Percentiles rank a stretch among this genome's conserved stretches.
Evolutionary conservation across 2,113 vertebrate genomes (phyloP).

Genomic region (Rhea pennata): DNA sequence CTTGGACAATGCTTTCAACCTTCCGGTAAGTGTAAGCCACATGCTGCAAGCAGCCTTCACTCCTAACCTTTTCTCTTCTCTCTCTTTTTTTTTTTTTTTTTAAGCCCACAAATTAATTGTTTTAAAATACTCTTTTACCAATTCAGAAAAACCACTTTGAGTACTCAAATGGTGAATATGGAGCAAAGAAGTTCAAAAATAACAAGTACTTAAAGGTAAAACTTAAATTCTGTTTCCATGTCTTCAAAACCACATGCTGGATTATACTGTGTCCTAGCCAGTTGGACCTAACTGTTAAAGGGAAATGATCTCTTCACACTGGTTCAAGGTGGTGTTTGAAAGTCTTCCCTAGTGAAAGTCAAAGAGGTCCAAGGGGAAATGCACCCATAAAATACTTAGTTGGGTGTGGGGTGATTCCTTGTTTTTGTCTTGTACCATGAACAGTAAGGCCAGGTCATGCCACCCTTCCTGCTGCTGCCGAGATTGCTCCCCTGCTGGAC

Average conservation of each 20-base stretch:
- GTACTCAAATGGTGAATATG: conserved; percentile 81
- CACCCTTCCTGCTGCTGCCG: not conserved
- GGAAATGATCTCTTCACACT: not conserved
- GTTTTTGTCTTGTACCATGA: not conserved
- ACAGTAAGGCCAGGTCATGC: not conserved
- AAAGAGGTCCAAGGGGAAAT: not conserved
- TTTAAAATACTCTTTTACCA: conserved; percentile 13
- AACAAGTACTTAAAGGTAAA: conserved; percentile 83
- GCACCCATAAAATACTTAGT: not conserved
- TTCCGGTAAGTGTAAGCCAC: conserved; percentile 85
- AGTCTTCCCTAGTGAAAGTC: not conserved
- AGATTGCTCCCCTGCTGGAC: not conserved
- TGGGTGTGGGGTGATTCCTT: not conserved
- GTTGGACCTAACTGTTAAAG: not conserved
- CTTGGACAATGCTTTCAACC: conserved; percentile 88
- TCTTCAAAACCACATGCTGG: not conserved
- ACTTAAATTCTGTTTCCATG: not conserved
- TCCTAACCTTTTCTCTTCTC: not conserved
- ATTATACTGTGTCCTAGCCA: not conserved
- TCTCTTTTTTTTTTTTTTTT: no score
- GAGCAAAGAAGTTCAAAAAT: conserved; percentile 81
- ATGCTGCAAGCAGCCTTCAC: not conserved
- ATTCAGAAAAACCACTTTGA: conserved; percentile 89
- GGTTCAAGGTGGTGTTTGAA: not conserved
- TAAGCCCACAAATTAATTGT: not conserved